These are phyloP conservation scores for Saccopteryx bilineata DNA, from an alignment of 2,113 vertebrate genomes.

Conservation along the genomic window DNA sequence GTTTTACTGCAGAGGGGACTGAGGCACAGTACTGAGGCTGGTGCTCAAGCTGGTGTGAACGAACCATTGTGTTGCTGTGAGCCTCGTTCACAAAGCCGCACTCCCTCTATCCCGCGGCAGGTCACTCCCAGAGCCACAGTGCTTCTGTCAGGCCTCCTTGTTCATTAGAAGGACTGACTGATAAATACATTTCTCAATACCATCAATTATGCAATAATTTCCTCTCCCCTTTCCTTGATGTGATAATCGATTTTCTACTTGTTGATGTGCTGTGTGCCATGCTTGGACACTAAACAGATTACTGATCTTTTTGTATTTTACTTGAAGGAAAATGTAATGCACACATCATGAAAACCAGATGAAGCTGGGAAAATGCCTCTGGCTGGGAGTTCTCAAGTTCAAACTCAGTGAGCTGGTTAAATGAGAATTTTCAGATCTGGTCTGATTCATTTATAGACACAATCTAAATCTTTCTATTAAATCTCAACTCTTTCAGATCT, in stretches of 20 bases:
- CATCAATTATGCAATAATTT: slow-evolving; percentile 57
- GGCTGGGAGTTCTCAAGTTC: not conserved
- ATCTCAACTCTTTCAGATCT: not conserved
- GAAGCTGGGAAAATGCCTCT: not conserved
- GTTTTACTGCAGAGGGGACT: not conserved
- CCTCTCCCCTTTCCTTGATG: slow-evolving; percentile 42
- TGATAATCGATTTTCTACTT: not conserved
- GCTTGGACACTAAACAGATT: not conserved
- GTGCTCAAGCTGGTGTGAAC: not conserved
- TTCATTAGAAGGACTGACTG: slow-evolving; percentile 31
- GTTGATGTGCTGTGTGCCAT: not conserved
- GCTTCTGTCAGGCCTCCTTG: slow-evolving; percentile 24
- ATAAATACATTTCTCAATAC: slow-evolving; percentile 41
- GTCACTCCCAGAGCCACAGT: not conserved
- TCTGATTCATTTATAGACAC: not conserved
- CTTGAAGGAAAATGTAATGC: not conserved
- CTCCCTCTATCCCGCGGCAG: accelerated
- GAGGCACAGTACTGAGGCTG: not conserved
- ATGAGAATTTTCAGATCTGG: not conserved
- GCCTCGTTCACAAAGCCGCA: accelerated
- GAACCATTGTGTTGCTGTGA: not conserved
- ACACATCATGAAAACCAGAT: not conserved
- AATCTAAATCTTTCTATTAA: slow-evolving; percentile 10
- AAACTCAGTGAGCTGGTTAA: not conserved
- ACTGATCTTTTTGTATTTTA: slow-evolving; percentile 33